These are phyloP conservation scores for Cremastobaeus sp. DNA, from an alignment of 2,888 invertebrate species.

Conservation along the genomic window DNA sequence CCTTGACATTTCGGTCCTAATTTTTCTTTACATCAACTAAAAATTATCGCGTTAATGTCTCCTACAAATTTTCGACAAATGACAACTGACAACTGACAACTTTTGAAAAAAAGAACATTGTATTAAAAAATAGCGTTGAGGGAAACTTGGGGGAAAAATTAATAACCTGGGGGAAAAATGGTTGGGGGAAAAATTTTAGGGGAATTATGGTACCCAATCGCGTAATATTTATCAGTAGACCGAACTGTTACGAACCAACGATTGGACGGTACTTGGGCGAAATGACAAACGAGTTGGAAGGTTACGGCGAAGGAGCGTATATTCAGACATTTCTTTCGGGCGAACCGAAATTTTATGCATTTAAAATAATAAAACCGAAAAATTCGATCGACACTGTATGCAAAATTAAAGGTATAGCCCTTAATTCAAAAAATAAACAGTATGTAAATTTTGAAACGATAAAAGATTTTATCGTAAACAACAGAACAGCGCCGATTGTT, in stretches of 20 bases:
- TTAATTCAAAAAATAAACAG: too few relatives aligned
- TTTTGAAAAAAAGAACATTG: neutral
- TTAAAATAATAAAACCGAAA: neutral
- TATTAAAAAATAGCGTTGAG: neutral
- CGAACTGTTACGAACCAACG: too few relatives aligned
- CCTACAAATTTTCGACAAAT: neutral
- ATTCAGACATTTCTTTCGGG: slow-evolving; percentile 26
- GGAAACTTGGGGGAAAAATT: neutral
- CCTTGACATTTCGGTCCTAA: neutral
- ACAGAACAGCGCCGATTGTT: too few relatives aligned
- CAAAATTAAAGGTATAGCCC: too few relatives aligned
- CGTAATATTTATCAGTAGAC: too few relatives aligned
- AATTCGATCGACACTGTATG: slow-evolving; percentile 3
- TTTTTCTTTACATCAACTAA: neutral
- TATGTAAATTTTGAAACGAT: too few relatives aligned
- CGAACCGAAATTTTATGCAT: slow-evolving; percentile 42
- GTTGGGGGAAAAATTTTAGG: neutral
- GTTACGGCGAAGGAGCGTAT: neutral
- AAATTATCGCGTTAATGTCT: neutral
- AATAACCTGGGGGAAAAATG: neutral
- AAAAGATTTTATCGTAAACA: too few relatives aligned
- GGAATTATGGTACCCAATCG: neutral
- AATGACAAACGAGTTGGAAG: slow-evolving; percentile 36
- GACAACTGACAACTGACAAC: neutral
- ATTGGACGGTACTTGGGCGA: slow-evolving; percentile 22